Evolutionary conservation across 2,888 invertebrate species (phyloP), one percentile per base, ranked within the genome.

Genomic region (Hirtodrosophila confusa): DNA sequence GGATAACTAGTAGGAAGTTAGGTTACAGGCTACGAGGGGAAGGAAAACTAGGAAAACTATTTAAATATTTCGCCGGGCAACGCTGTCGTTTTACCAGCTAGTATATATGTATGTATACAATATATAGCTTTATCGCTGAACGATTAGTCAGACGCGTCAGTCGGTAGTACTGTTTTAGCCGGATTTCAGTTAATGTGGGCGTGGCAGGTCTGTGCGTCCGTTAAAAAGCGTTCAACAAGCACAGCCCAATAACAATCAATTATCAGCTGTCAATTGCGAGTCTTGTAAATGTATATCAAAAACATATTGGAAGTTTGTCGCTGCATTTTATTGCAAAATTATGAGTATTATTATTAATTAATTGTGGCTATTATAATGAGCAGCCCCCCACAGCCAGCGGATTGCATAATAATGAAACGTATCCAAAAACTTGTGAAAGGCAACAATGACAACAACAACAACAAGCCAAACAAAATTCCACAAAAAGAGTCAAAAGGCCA

Each of bases 261-360:
- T 79, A 79, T 77, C 73, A 48, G 33, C 69, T 78, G 80, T 78
- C 83, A 78, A 67, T 75, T 57, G 70, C 57, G 70, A 58, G 43
- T 66, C 73, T 73, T 77, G 74, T 73, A 77, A 68, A 63, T 78
- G 60, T 78, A 67, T 69, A 75, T 75, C 60, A 47, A 60, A 17
- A 17, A 17, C 17, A 60, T 76, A 63, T 68, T 64, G 76, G 61
- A 56, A 58, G 54, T 76, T 62, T 75, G 63, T 61, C 58, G 40
- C 44, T 70, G 58, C 50, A 64, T 77, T 78, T 82, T 62, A 75
- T 83, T 83, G 66, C 64, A 57, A 83, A 78, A 78, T 69, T 76
- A 68, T 62, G 55, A 64, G 54, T 63, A 51, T 57, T 67, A 67
- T 79, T 83, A 69, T 64, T 79, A 80, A 78, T 83, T 72, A 83